Base-by-base conservation (phyloP, 2,888 invertebrate species). In the Eueremaeus valkanovi region DNA sequence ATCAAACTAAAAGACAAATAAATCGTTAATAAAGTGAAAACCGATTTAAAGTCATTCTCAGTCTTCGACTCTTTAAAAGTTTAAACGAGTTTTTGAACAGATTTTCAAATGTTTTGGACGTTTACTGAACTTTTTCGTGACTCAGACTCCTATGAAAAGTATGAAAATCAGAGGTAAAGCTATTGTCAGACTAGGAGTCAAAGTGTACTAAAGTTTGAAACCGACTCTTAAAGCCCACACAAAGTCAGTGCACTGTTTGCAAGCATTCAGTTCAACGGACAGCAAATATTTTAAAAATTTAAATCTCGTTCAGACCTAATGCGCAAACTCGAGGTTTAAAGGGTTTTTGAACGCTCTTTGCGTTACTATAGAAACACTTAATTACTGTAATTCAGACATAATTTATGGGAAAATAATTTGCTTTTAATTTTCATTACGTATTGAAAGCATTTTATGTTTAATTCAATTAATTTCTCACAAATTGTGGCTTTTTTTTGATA, bases 81-180 rank as follows among this genome's bases (percentile, higher is more conserved):
- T 49, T 49, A 49, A 49, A 49, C 49, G n/a, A 49, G 49, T 49
- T 49, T 49, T 58, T 9, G 24, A 58, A 27, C 6, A 24, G 21
- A 58, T n/a, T 21, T 27, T 11, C 58, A 24, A 51, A 51, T 27
- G 27, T 58, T 58, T 58, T 5, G 13, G 27, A 58, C 58, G 58
- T 58, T 58, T 58, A 58, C 58, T 58, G 24, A 58, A 58, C 58
- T n/a, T 27, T 27, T 58, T 58, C 21, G 58, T 58, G 58, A 24
- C 11, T 58, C 21, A 58, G n/a, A n/a, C n/a, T n/a, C n/a, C n/a
- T 29, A 58, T 27, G 29, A 9, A n/a, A n/a, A n/a, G n/a, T 49
- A 18, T 40, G 40, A 40, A 40, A 11, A 6, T 9, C 40, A 9
- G 40, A 40, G 11, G 24, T 5, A 11, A 58, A 27, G 11, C 27